Evolutionary conservation across 2,888 invertebrate species (phyloP), one percentile per base, ranked within the genome.

Genomic region (Dynastes grantii): DNA sequence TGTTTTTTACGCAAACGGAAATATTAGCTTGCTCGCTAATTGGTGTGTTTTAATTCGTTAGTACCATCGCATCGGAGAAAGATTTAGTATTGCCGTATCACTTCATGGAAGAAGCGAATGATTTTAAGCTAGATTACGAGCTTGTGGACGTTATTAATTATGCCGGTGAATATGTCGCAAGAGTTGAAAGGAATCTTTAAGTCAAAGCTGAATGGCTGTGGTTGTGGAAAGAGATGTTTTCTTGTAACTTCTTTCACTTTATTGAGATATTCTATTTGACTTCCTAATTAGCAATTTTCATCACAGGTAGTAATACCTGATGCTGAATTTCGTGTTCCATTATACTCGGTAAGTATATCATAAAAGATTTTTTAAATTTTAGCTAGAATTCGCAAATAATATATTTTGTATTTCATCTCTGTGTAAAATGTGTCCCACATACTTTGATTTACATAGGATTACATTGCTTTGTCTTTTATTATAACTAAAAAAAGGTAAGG

Each of bases 1-100:
- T 58, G 51, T 71, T 71, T 55, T 37, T 58, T 71, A 16, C 37
- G 37, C 37, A 16, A 29, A 71, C 37, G 32, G 32, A 1, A 71
- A 40, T 71, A 71, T 71, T 58, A 71, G 58, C 58, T 71, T 51
- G 71, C 22, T 37, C 37, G 55, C 58, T 71, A 71, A 71, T 71
- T 71, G 71, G 71, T 40, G 71, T 58, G 58, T 71, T 71, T 71
- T 58, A 58, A 71, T 55, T 55, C 22, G 32, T 16, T 58, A 37
- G 5, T 37, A 58, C 71, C n/a, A 55, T 16, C 16, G 3, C 3
- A 55, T 16, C 16, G 3, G n/a, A n/a, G 13, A 16, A 16, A 32
- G 71, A 9, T 16, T 71, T 58, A 58, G 16, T 55, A 58, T 58
- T 58, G 55, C 58, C 37, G 37, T 71, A 71, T 71, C 58, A 71